Base-by-base conservation (phyloP, 1,140 invertebrate species). In the Trachymyrmex septentrionalis region DNA sequence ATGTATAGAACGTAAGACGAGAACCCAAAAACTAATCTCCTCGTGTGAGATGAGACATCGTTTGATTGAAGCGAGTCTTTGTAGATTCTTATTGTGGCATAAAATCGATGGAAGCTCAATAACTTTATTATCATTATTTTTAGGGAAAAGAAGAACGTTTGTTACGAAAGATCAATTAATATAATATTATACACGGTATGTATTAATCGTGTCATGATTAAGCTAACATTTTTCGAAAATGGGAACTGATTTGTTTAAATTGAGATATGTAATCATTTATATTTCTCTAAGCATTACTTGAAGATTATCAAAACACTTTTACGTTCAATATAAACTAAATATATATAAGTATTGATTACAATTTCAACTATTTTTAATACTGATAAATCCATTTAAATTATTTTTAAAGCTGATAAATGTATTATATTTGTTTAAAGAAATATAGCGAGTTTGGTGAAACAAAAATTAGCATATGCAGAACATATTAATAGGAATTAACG, bases 1-100 rank as follows among this genome's bases (percentile, higher is more conserved):
- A 71, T 19, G 50, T 55, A 19, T 57, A 50, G 61, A 84, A 73
- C 27, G 71, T 73, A 91, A 91, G 90, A 91, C 78, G 73, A 85
- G 81, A 87, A 66, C 66, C 59, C 48, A 27, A 53, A 89, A 63
- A 61, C 34, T 85, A 80, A 90, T 90, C 78, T 69, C 57, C 53
- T 77, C 27, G 7, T 57, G 21, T 38, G 50, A 72, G n/a, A 73
- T 7, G 34, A 73, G 19, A 85, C 27, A 3, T 82, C 53, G 50
- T 48, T 19, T 48, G 21, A 78, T 55, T 55, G 24, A 71, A 53
- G 7, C 55, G 21, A 3, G 34, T 63, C n/a, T 53, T 71, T 53
- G 21, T 16, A 34, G 27, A 19, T 50, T 80, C 72, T 80, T 75
- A 78, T 86, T 44, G 38, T 14, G 16, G 3, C 6, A 48, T 24